phyloP scores from a whole-genome alignment of 2,797 vertebrate species.

The Scyliorhinus canicula region DNA sequence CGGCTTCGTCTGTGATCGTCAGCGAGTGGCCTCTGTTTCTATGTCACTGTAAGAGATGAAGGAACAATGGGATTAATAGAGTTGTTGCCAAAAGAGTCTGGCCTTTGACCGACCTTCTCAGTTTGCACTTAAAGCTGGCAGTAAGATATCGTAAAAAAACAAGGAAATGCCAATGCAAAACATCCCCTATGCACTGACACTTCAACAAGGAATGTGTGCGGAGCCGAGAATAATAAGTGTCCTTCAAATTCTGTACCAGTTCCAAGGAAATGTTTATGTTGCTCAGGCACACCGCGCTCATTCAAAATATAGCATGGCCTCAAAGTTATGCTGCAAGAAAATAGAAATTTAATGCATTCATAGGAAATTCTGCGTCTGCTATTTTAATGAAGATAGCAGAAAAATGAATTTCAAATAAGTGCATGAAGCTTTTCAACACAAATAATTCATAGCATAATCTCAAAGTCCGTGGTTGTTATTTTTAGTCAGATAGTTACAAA shows the following conservation, averaged over 20 bases:
- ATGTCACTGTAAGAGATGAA: background rate
- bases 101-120: background rate
- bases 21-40: background rate
- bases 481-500: background rate
- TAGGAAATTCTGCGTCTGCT: background rate
- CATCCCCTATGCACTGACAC: background rate
- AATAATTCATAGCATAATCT: background rate
- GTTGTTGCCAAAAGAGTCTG: background rate
- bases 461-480: background rate
- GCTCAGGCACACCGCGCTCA: background rate
- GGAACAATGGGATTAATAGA: background rate
- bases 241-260: background rate
- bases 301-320: background rate
- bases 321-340: background rate
- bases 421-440: background rate
- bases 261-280: background rate
- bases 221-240: background rate
- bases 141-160: background rate
- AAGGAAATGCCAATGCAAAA: background rate
- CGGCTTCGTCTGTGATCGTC: background rate
- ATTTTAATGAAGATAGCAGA: background rate
- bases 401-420: background rate
- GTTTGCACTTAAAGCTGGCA: background rate
- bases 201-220: background rate
- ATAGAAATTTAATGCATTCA: background rate